Evolutionary conservation across 2,113 vertebrate species (phyloP).

Genomic region (Alligator mississippiensis): DNA sequence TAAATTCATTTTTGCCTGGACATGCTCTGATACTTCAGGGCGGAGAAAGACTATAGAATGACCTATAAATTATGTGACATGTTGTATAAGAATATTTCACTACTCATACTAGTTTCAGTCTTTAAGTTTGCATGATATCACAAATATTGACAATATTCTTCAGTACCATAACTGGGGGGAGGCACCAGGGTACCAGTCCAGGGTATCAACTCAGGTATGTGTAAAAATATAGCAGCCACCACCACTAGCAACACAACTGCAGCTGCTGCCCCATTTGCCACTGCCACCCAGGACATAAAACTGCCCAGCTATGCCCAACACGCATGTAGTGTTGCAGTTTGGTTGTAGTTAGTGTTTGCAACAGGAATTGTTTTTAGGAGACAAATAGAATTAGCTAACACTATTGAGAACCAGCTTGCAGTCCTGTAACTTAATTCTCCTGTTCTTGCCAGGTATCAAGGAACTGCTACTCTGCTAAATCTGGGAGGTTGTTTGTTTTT

Average conservation of each 20-base stretch:
- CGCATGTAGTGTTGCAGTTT: background rate
- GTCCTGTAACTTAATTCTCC: background rate
- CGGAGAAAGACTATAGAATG: background rate
- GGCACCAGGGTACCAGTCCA: no score
- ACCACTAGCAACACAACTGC: no score
- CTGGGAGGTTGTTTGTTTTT: background rate
- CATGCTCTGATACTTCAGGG: background rate
- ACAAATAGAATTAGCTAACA: background rate
- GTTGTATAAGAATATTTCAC: background rate
- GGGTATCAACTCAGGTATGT: no score
- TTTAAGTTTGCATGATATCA: background rate
- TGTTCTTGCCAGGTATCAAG: background rate
- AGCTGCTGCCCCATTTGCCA: no score
- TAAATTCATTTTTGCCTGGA: background rate
- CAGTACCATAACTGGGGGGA: no score
- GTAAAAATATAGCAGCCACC: no score
- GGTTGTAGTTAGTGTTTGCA: background rate
- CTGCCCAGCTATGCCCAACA: background rate
- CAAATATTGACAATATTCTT: background rate
- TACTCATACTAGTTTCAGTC: background rate
- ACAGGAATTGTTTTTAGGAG: background rate
- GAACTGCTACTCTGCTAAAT: background rate
- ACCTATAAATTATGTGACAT: background rate
- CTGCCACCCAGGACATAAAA: no score
- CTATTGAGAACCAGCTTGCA: background rate